phyloP scores from a whole-genome alignment of 2,113 vertebrate species.

The Hippocampus mohnikei region DNA sequence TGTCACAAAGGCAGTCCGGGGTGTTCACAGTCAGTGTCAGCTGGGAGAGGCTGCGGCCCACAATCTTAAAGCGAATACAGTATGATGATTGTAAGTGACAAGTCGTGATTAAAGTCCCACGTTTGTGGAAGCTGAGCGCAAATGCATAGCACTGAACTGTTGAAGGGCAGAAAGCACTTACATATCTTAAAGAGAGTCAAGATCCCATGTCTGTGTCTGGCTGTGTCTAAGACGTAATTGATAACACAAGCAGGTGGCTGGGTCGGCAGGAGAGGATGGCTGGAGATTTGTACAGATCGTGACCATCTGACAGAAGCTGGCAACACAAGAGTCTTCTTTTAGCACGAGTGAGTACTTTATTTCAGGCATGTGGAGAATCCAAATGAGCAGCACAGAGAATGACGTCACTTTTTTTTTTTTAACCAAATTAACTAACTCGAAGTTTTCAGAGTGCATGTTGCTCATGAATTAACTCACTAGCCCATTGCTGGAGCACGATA shows the following conservation, averaged over 20 bases:
- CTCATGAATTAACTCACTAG: not conserved
- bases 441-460: not conserved
- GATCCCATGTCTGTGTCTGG: not conserved
- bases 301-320: slow-evolving; percentile 1
- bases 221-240: slow-evolving; percentile 1
- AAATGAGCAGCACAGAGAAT: not conserved
- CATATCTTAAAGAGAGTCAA: not conserved
- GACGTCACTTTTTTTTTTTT: not conserved
- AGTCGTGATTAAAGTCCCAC: not conserved
- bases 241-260: not conserved
- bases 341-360: not conserved
- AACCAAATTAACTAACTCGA: not conserved
- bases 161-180: not conserved
- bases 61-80: not conserved
- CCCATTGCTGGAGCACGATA: not conserved
- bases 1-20: too few relatives aligned
- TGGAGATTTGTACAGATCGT: slow-evolving; percentile 2
- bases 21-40: too few relatives aligned
- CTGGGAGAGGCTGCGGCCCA: too few relatives aligned
- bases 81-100: not conserved
- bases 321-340: not conserved
- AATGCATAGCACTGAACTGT: not conserved
- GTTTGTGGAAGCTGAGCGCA: not conserved
- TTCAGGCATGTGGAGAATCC: not conserved
- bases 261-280: not conserved